Conservation (phyloP, 2,797 vertebrate genomes). For the Synaphobranchus kaupii region DNA sequence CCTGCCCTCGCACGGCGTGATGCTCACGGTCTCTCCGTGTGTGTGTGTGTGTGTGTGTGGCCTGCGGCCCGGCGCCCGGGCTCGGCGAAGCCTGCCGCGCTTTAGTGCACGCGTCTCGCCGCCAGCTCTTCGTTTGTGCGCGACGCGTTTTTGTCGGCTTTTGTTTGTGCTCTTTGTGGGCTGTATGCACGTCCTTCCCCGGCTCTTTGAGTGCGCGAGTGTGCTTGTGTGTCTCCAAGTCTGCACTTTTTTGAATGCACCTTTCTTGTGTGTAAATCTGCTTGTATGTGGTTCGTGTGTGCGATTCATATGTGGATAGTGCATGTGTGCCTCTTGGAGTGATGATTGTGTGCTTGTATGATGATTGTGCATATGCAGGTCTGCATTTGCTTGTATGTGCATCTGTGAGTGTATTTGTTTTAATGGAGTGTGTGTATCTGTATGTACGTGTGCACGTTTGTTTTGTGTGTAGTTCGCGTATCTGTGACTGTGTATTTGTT, state of each 20-base stretch:
- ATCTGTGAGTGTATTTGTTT: too few relatives aligned
- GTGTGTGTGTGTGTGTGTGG: too few relatives aligned
- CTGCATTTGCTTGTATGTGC: too few relatives aligned
- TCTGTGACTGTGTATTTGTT: neutral
- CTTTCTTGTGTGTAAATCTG: too few relatives aligned
- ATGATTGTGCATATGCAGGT: too few relatives aligned
- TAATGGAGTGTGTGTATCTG: too few relatives aligned
- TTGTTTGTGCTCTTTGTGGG: neutral
- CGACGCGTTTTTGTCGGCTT: neutral
- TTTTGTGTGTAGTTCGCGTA: neutral
- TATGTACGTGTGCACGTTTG: too few relatives aligned
- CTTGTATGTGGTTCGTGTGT: too few relatives aligned
- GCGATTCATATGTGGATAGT: too few relatives aligned
- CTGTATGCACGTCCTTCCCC: neutral
- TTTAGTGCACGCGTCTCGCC: neutral
- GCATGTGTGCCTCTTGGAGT: too few relatives aligned
- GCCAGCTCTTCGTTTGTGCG: neutral
- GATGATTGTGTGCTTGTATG: too few relatives aligned
- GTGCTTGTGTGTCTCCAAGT: neutral
- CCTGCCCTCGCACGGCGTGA: neutral
- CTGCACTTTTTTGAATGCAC: neutral
- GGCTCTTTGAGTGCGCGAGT: too few relatives aligned
- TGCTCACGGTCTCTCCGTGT: neutral
- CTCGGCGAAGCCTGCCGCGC: neutral
- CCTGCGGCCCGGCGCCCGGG: neutral